Evolutionary conservation across 2,797 vertebrate genomes (phyloP).

Genomic region (Phylloscopus collybita): DNA sequence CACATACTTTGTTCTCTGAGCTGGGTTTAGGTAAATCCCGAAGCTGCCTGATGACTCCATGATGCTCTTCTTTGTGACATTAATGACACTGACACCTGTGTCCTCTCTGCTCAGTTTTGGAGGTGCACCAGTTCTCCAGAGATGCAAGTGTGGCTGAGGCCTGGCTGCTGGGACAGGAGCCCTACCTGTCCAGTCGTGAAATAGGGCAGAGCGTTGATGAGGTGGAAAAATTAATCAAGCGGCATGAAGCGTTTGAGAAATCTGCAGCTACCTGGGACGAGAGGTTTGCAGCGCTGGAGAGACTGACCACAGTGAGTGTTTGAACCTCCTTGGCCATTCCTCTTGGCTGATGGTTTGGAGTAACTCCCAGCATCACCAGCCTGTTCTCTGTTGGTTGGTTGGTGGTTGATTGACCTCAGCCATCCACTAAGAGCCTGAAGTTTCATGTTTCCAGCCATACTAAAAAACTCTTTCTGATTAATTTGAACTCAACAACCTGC

Average conservation of each 20-base stretch:
- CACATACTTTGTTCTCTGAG: neutral
- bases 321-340: neutral
- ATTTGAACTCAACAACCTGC: neutral
- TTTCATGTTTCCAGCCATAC: neutral
- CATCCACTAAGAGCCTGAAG: neutral
- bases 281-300: slow-evolving; percentile 91
- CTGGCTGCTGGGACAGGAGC: slow-evolving; percentile 94
- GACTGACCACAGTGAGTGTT: slow-evolving; percentile 89
- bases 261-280: slow-evolving; percentile 97
- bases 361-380: neutral
- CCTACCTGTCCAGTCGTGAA: slow-evolving; percentile 92
- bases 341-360: neutral
- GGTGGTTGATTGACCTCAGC: neutral
- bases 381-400: fast-evolving
- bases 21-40: neutral
- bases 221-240: slow-evolving; percentile 95
- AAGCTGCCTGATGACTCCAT: neutral
- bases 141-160: slow-evolving; percentile 95
- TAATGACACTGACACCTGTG: neutral
- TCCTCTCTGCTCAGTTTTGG: slow-evolving; percentile 82
- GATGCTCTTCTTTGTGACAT: neutral
- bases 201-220: slow-evolving; percentile 93
- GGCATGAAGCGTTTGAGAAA: slow-evolving; percentile 96
- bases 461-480: neutral
- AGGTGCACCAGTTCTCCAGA: slow-evolving; percentile 96